A percentile compares a stretch with the other conserved stretches of the same genome.
Conservation (phyloP, 2,797 vertebrate species). For the Chelon auratus region DNA sequence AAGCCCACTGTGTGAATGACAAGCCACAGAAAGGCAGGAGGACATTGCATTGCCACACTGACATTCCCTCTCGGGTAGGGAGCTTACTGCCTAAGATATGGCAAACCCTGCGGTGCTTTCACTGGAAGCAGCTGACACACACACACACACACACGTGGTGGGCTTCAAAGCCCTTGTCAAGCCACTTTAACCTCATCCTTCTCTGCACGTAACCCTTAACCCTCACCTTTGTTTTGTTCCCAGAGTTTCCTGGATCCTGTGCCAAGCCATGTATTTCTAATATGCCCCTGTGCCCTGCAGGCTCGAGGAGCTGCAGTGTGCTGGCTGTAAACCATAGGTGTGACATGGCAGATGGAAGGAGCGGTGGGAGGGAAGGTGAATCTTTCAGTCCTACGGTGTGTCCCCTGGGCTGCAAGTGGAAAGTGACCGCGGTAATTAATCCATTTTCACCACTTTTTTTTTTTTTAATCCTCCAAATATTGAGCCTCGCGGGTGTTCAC, state of each 20-base stretch:
- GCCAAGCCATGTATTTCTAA: conserved; percentile 64
- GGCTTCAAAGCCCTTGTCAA: conserved; percentile 69
- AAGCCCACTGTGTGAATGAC: conserved; percentile 67
- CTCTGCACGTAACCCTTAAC: conserved; percentile 47
- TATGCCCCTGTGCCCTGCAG: conserved; percentile 53
- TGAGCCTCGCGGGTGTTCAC: conserved; percentile 57
- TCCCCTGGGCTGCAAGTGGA: conserved; percentile 72
- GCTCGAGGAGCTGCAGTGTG: conserved; percentile 28
- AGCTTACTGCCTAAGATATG: conserved; percentile 69
- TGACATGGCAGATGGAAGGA: conserved; percentile 83
- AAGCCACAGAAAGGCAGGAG: conserved; percentile 61
- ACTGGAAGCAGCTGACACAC: conserved; percentile 52
- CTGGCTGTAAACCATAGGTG: conserved; percentile 63
- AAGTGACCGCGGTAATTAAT: conserved; percentile 83
- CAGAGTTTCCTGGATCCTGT: conserved; percentile 41
- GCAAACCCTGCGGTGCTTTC: conserved; percentile 60
- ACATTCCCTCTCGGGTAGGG: conserved; percentile 64
- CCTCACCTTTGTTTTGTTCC: conserved; percentile 63
- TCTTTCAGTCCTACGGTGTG: conserved; percentile 67
- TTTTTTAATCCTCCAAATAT: conserved; percentile 68
- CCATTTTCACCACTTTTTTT: conserved; percentile 71
- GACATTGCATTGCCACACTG: conserved; percentile 67
- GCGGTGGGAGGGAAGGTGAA: conserved; percentile 76
- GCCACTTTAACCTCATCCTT: conserved; percentile 69
- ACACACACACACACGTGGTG: conserved; percentile 31